Percentiles rank a stretch among this genome's conserved stretches.
These are phyloP conservation scores for Schizopygopsis pylzovi DNA, from an alignment of 2,797 vertebrate genomes.

Conservation along the genomic window DNA sequence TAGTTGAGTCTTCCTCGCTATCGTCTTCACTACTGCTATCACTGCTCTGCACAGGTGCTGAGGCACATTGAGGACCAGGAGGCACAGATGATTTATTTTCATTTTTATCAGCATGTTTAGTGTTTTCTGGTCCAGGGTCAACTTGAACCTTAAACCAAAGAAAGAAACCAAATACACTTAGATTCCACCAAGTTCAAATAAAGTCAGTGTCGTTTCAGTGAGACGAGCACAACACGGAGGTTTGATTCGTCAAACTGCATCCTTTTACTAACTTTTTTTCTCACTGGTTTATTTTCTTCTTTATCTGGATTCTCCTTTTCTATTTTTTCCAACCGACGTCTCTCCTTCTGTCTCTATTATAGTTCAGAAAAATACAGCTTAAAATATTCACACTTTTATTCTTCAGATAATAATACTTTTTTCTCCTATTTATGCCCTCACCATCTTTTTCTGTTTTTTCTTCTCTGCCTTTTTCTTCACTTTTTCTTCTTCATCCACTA, in stretches of 20 bases:
- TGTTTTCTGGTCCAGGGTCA: constrained; percentile 58
- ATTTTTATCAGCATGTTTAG: constrained; percentile 61
- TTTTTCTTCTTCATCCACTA: constrained; percentile 73
- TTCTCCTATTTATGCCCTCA: constrained; percentile 49
- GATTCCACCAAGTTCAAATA: background rate
- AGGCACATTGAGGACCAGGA: constrained; percentile 43
- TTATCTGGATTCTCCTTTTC: constrained; percentile 70
- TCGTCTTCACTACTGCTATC: constrained; percentile 46
- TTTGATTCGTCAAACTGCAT: background rate
- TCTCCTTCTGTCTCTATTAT: constrained; percentile 77
- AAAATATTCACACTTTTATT: background rate
- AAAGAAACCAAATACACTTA: background rate
- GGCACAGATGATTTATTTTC: constrained; percentile 42
- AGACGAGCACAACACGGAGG: background rate
- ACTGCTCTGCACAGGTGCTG: constrained; percentile 44
- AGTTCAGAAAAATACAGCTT: constrained; percentile 35
- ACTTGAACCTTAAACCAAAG: constrained; percentile 58
- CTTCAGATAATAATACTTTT: background rate
- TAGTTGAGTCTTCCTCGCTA: constrained; percentile 43
- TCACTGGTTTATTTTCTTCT: constrained; percentile 66
- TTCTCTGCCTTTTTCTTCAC: constrained; percentile 70
- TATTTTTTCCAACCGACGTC: constrained; percentile 67
- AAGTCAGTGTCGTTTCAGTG: background rate
- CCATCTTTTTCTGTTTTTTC: constrained; percentile 79
- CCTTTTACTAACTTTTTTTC: constrained; percentile 6